Conservation (phyloP, 1,140 invertebrate species). For the Trichoplusia ni region DNA sequence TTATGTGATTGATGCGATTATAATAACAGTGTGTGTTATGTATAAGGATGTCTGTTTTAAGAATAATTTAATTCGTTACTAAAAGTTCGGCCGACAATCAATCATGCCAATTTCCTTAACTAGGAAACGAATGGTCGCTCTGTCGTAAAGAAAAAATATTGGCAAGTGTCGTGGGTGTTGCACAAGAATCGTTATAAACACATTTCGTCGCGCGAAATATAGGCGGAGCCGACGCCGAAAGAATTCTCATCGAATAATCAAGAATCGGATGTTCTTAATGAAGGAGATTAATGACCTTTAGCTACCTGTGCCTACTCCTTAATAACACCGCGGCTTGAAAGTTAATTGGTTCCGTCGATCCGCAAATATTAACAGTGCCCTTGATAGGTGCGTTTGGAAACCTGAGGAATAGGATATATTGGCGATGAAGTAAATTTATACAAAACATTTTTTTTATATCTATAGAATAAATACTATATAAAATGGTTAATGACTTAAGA, state of each 20-base stretch:
- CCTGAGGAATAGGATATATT: not conserved
- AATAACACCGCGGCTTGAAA: constrained; percentile 5
- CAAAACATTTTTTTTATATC: constrained; percentile 9
- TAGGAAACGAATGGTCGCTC: constrained; percentile 54
- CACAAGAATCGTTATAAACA: constrained; percentile 69
- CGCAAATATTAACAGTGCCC: constrained; percentile 1
- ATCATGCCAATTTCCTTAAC: constrained; percentile 69
- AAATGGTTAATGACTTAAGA: constrained; percentile 6
- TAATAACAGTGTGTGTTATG: constrained; percentile 55
- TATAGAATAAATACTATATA: constrained; percentile 13
- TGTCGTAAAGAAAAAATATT: constrained; percentile 44
- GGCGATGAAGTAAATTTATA: not conserved
- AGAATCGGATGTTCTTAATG: constrained; percentile 56
- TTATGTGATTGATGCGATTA: constrained; percentile 57
- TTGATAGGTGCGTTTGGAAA: constrained; percentile 6
- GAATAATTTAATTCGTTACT: constrained; percentile 45
- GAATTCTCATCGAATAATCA: constrained; percentile 49
- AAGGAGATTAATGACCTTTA: constrained; percentile 59
- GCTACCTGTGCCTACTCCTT: constrained; percentile 18
- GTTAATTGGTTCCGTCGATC: constrained; percentile 5
- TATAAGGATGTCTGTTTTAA: constrained; percentile 38
- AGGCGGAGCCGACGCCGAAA: constrained; percentile 49
- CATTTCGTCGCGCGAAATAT: constrained; percentile 70
- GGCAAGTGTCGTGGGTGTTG: constrained; percentile 65
- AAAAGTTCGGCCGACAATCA: constrained; percentile 48